Percentiles rank a stretch among this genome's conserved stretches.
phyloP scores from a whole-genome alignment of 1,140 invertebrate species.

The Sitodiplosis mosellana region DNA sequence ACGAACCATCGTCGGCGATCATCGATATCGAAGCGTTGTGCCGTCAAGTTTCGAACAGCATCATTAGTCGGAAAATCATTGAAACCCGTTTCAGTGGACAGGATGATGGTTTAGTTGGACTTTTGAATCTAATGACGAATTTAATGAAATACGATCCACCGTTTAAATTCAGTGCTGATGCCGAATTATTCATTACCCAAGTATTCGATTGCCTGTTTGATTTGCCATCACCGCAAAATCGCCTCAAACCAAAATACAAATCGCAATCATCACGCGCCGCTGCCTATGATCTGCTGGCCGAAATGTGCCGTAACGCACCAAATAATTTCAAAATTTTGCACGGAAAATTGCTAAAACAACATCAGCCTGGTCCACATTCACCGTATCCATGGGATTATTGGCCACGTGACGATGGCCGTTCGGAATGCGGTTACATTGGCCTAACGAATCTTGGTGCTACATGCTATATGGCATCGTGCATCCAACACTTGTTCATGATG shows the following conservation, averaged over 20 bases:
- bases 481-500: constrained; percentile 95
- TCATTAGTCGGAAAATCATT: constrained; percentile 57
- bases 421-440: constrained; percentile 87
- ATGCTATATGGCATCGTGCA: constrained; percentile 93
- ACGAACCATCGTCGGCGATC: constrained; percentile 31
- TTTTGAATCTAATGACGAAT: constrained; percentile 71
- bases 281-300: constrained; percentile 77
- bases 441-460: constrained; percentile 88
- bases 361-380: constrained; percentile 63
- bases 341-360: constrained; percentile 63
- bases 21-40: constrained; percentile 61
- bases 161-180: constrained; percentile 64
- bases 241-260: constrained; percentile 84
- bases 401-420: constrained; percentile 85
- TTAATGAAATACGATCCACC: constrained; percentile 72
- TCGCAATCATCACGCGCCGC: constrained; percentile 70
- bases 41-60: constrained; percentile 49
- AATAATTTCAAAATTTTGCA: constrained; percentile 77
- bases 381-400: constrained; percentile 93
- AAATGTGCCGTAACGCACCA: constrained; percentile 61
- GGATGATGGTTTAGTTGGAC: constrained; percentile 76
- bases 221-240: constrained; percentile 61
- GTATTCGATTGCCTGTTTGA: constrained; percentile 81
- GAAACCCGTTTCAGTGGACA: constrained; percentile 67
- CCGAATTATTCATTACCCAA: constrained; percentile 50